Conservation (phyloP, 2,888 invertebrate genomes). For the Hypsopygia costalis region DNA sequence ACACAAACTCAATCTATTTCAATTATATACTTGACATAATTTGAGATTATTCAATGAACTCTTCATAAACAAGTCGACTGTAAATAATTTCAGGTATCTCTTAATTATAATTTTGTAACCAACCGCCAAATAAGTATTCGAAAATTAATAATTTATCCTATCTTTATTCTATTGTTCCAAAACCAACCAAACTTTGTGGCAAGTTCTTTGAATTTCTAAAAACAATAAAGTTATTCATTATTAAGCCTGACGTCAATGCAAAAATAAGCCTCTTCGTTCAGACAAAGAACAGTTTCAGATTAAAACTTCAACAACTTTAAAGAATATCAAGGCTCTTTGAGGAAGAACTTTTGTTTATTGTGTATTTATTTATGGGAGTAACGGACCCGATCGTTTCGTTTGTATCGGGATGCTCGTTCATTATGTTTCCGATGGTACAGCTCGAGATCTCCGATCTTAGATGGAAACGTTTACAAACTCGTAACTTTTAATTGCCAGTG, state of each 20-base stretch:
- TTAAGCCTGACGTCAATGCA: conserved; percentile 27
- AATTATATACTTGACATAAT: too few species aligned
- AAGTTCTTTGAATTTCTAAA: conserved; percentile 24
- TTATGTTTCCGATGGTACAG: conserved; percentile 11
- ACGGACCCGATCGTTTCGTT: conserved; percentile 1
- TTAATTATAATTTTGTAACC: too few species aligned
- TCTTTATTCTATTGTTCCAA: conserved; percentile 29
- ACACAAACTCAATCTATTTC: too few species aligned
- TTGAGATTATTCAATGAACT: too few species aligned
- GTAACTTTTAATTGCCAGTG: conserved; percentile 10
- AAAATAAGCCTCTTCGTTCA: conserved; percentile 20
- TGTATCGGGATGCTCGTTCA: conserved; percentile 11
- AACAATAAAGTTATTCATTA: conserved; percentile 33
- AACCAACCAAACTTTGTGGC: conserved; percentile 28
- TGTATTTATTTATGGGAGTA: conserved; percentile 9
- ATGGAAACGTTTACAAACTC: conserved; percentile 6
- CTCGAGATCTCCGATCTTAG: conserved; percentile 2
- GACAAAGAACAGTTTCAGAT: conserved; percentile 17
- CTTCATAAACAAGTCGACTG: too few species aligned
- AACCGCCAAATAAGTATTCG: conserved; percentile 3
- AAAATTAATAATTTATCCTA: conserved; percentile 19
- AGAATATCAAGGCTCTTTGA: conserved; percentile 10
- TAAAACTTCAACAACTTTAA: conserved; percentile 16
- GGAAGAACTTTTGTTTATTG: conserved; percentile 8
- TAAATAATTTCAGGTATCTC: too few species aligned